Percentiles rank a stretch among this genome's conserved stretches.
Conservation (phyloP, 1,140 invertebrate genomes). For the Scaptomyza montana region DNA sequence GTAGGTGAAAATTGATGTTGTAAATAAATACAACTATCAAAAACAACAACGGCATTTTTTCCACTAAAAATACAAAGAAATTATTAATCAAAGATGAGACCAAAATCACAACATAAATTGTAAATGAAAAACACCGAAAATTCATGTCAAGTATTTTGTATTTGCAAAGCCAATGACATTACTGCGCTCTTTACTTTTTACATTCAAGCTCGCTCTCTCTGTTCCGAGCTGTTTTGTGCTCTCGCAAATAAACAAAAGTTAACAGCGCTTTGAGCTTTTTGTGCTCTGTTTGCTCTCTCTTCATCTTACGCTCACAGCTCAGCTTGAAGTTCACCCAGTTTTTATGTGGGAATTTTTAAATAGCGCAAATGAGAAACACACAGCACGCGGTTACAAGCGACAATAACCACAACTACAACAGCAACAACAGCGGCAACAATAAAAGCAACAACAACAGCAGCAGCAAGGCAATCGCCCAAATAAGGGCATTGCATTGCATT, state of each 20-base stretch:
- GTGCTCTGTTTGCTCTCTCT: constrained; percentile 23
- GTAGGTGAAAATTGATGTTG: too few relatives aligned
- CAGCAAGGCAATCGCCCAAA: constrained; percentile 53
- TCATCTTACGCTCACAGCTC: constrained; percentile 14
- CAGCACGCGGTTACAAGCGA: constrained; percentile 45
- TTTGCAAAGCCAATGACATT: constrained; percentile 39
- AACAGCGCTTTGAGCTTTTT: constrained; percentile 37
- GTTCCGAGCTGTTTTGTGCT: neutral
- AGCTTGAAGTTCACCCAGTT: constrained; percentile 53
- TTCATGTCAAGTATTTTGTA: constrained; percentile 37
- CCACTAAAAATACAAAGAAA: too few relatives aligned
- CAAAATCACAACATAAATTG: constrained; percentile 22
- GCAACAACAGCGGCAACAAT: constrained; percentile 24
- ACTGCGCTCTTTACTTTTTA: constrained; percentile 14
- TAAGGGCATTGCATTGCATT: constrained; percentile 62
- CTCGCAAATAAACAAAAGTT: constrained; percentile 42
- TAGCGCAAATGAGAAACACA: constrained; percentile 47
- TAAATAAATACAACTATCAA: too few relatives aligned
- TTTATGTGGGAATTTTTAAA: constrained; percentile 42
- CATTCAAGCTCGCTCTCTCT: neutral
- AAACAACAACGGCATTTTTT: too few relatives aligned
- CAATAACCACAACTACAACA: constrained; percentile 29
- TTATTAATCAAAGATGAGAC: neutral
- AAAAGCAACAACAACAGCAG: neutral
- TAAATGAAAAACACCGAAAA: constrained; percentile 36